These are phyloP conservation scores for Chironex yamaguchii DNA, from an alignment of 30 jellyfish, hydroid and myxozoan species.

Conservation along the genomic window DNA sequence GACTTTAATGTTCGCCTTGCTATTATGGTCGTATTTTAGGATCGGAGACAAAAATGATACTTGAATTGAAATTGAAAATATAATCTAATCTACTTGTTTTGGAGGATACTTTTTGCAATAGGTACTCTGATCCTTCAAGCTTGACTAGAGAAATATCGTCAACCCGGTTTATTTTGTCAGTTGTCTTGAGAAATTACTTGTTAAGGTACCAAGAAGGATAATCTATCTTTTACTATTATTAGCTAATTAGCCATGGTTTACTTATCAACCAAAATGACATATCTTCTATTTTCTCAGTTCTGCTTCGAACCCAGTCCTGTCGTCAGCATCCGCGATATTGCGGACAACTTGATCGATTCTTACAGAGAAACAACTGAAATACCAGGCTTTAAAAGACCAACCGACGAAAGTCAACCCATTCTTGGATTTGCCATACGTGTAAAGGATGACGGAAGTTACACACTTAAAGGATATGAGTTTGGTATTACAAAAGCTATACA, in stretches of 20 bases:
- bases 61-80: no score
- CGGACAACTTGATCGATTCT: slow-evolving; percentile 71
- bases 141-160: no score
- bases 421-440: slow-evolving; percentile 89
- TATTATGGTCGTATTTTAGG: no score
- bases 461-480: slow-evolving; percentile 84
- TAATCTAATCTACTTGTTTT: no score
- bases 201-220: neutral
- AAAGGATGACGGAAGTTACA: slow-evolving; percentile 51
- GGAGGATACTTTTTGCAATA: no score
- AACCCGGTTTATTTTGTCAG: neutral
- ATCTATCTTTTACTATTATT: no score
- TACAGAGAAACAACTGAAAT: slow-evolving; percentile 62
- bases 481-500: slow-evolving; percentile 62
- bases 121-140: no score
- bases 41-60: no score
- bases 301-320: slow-evolving; percentile 96
- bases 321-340: slow-evolving; percentile 82
- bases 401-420: slow-evolving; percentile 74
- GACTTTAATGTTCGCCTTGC: no score
- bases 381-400: slow-evolving; percentile 67
- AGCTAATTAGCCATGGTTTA: no score
- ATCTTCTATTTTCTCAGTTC: slow-evolving; percentile 53
- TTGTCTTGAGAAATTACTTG: neutral
- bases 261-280: neutral